Base-by-base conservation (phyloP, 1,140 invertebrate species). In the Hermatobates lingyangjiaoensis region DNA sequence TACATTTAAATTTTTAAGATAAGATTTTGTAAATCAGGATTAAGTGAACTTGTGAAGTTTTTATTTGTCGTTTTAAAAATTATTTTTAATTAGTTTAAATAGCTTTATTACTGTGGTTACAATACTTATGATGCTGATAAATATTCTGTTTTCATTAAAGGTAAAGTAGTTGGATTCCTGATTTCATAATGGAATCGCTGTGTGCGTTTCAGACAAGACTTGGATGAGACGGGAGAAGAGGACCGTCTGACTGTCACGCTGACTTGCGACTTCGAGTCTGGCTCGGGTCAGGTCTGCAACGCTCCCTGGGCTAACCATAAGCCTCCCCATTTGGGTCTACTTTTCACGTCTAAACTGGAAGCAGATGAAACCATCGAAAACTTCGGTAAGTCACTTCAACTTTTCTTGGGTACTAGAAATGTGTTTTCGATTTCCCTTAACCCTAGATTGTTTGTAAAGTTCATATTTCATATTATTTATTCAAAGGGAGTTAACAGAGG, bases 161-260 rank as follows among this genome's bases (percentile, higher is more conserved):
- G n/a, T n/a, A n/a, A n/a, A n/a, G n/a, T n/a, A n/a, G n/a, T n/a
- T n/a, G n/a, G n/a, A n/a, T n/a, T n/a, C n/a, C n/a, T n/a, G n/a
- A n/a, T n/a, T n/a, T n/a, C n/a, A n/a, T n/a, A n/a, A n/a, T n/a
- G n/a, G n/a, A n/a, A n/a, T n/a, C n/a, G n/a, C n/a, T n/a, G n/a
- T n/a, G 39, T 57, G 10, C 50, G 59, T 59, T 68, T 45, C 59
- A 83, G 79, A 56, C 74, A 72, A 54, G 84, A 89, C 61, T 68
- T 89, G 52, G 86, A 90, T 66, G 81, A 83, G 54, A 66, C 90
- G 39, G 77, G 82, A 4, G 74, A 79, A 54, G 74, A 78, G 2
- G 89, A 93, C 54, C 80, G 87, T 60, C 86, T 88, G 56, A 88
- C 92, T 2, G 73, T 74, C 0, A 63, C 94, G 2, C 83, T 81